Conservation (phyloP, 1,140 invertebrate genomes). For the Philopotamus ludificatus region DNA sequence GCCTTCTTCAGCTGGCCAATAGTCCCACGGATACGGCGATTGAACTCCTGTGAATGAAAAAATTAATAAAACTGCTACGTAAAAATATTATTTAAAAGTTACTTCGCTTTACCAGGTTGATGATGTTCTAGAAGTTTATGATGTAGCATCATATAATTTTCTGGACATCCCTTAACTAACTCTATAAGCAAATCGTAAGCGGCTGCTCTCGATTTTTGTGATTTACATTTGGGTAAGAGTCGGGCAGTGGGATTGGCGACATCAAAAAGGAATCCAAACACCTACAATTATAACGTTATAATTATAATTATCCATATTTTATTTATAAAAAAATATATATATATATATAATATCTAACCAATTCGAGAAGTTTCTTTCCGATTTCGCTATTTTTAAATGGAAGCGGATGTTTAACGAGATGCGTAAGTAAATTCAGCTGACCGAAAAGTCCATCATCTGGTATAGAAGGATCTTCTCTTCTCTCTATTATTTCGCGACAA, state of each 20-base stretch:
- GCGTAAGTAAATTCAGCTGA: constrained; percentile 80
- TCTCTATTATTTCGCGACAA: constrained; percentile 78
- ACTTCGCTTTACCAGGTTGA: constrained; percentile 62
- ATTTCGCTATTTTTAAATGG: constrained; percentile 79
- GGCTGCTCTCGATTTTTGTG: constrained; percentile 79
- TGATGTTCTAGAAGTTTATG: constrained; percentile 82
- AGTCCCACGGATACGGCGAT: constrained; percentile 91
- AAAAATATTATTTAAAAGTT: not conserved
- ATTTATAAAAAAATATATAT: constrained; percentile 14
- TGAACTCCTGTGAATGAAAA: constrained; percentile 62
- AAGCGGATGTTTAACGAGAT: constrained; percentile 84
- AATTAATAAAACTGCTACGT: constrained; percentile 4
- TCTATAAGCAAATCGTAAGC: constrained; percentile 90
- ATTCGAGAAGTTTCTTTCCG: constrained; percentile 70
- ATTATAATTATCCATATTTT: constrained; percentile 14
- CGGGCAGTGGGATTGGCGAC: constrained; percentile 81
- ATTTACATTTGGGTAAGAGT: constrained; percentile 91
- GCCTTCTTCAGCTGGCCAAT: constrained; percentile 94
- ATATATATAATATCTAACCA: constrained; percentile 49
- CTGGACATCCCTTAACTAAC: constrained; percentile 75
- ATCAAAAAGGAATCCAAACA: constrained; percentile 88
- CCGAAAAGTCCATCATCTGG: constrained; percentile 91
- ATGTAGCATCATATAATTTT: constrained; percentile 85
- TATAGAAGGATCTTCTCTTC: constrained; percentile 69
- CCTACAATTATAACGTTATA: constrained; percentile 47